Evolutionary conservation across 2,797 vertebrate genomes (phyloP).

Genomic region (Nasua narica): DNA sequence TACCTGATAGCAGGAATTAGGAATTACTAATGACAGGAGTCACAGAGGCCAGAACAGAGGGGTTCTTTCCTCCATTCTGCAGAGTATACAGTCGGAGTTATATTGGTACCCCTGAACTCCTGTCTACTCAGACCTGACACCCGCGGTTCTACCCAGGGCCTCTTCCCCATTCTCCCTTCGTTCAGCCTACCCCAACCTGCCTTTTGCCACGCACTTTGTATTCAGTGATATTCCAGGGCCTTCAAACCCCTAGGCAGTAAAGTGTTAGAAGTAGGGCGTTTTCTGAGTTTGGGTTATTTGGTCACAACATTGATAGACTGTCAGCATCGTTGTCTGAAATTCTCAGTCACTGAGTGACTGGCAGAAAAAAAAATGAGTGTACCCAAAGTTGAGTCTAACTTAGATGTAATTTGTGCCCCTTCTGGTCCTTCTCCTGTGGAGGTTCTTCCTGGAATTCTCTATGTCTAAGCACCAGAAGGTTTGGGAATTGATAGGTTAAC

Average conservation of each 20-base stretch:
- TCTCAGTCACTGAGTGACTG: background rate
- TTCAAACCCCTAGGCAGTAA: background rate
- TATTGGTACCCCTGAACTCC: background rate
- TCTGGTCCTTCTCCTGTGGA: background rate
- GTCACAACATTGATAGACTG: background rate
- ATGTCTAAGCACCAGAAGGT: background rate
- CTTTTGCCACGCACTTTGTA: background rate
- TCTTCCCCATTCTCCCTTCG: background rate
- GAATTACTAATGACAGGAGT: background rate
- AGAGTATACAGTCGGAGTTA: background rate
- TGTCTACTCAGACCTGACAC: background rate
- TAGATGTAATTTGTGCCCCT: background rate
- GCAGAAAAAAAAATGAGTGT: background rate
- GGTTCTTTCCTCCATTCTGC: background rate
- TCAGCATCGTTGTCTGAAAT: background rate
- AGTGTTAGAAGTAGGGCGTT: background rate
- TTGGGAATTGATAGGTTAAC: background rate
- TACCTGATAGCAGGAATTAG: background rate
- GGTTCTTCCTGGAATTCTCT: background rate
- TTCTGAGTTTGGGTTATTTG: background rate
- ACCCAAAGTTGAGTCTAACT: background rate
- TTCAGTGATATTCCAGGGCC: background rate
- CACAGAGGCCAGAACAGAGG: background rate
- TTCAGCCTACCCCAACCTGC: background rate
- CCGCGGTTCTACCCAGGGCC: fast-evolving